Percentiles rank a stretch among this genome's conserved stretches.
Evolutionary conservation across 2,888 invertebrate species (phyloP).

Genomic region (Platycheirus rosarum): DNA sequence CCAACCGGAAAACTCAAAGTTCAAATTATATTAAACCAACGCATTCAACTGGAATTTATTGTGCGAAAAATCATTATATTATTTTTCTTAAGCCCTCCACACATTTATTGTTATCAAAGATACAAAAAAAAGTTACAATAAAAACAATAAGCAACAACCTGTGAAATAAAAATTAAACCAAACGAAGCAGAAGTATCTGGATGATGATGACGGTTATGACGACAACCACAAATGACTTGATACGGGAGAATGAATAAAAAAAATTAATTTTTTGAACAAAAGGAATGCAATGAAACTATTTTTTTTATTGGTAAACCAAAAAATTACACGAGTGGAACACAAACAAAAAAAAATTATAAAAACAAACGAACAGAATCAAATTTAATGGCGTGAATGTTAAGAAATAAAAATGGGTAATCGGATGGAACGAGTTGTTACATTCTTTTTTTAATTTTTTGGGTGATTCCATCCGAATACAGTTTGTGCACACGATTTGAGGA

Average conservation of each 20-base stretch:
- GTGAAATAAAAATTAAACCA: conserved; percentile 39
- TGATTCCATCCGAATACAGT: no score
- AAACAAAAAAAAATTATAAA: neutral
- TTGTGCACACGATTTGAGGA: no score
- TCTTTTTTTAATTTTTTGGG: no score
- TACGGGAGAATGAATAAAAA: neutral
- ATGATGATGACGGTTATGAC: neutral
- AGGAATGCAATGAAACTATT: conserved; percentile 9
- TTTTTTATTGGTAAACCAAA: conserved; percentile 47
- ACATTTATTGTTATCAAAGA: conserved; percentile 33
- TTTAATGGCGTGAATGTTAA: conserved; percentile 28
- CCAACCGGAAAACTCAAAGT: conserved; percentile 47
- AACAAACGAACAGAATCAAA: conserved; percentile 23
- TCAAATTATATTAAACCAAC: conserved; percentile 58
- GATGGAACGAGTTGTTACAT: conserved; percentile 48
- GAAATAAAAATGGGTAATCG: conserved; percentile 58
- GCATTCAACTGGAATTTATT: conserved; percentile 71
- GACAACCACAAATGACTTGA: conserved; percentile 1
- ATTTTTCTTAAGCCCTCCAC: conserved; percentile 32
- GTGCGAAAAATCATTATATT: conserved; percentile 56
- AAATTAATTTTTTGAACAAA: conserved; percentile 4
- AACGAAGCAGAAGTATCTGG: conserved; percentile 32
- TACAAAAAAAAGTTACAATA: conserved; percentile 5
- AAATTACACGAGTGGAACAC: conserved; percentile 37
- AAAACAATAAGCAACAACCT: conserved; percentile 30